These are phyloP conservation scores for Leuciscus idus DNA, from an alignment of 2,113 vertebrate species.

Conservation along the genomic window DNA sequence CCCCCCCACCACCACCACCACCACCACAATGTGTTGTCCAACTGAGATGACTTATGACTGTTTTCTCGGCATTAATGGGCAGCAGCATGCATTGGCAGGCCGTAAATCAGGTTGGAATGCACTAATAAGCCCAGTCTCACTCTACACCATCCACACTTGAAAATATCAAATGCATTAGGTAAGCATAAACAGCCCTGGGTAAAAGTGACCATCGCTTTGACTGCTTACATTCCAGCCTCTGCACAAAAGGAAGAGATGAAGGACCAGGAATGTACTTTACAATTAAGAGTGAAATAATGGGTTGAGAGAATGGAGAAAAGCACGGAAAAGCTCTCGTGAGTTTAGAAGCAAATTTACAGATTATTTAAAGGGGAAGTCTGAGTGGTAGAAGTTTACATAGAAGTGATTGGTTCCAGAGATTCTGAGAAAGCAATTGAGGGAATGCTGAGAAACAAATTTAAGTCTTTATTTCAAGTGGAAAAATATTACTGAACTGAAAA, in stretches of 20 bases:
- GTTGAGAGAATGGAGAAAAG: not conserved
- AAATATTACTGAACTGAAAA: not conserved
- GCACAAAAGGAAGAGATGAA: constrained; percentile 48
- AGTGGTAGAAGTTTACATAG: constrained; percentile 1
- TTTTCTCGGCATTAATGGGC: constrained; percentile 43
- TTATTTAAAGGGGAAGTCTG: constrained; percentile 29
- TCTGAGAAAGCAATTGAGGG: not conserved
- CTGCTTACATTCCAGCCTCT: constrained; percentile 53
- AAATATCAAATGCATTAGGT: constrained; percentile 42
- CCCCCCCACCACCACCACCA: no score
- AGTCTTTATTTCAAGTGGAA: not conserved
- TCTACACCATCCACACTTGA: constrained; percentile 27
- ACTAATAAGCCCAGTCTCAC: constrained; percentile 51
- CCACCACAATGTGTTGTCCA: constrained; percentile 36
- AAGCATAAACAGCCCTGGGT: constrained; percentile 37
- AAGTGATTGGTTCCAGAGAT: not conserved
- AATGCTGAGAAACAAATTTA: not conserved
- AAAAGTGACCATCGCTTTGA: constrained; percentile 29
- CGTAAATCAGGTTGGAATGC: constrained; percentile 62
- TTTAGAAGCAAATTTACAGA: constrained; percentile 34
- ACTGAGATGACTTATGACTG: constrained; percentile 54
- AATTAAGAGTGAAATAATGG: constrained; percentile 46
- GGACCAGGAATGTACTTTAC: constrained; percentile 44
- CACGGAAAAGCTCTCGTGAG: constrained; percentile 30
- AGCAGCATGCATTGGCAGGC: constrained; percentile 48